Conservation (phyloP, 2,888 invertebrate species). For the Notodonta dromedarius region DNA sequence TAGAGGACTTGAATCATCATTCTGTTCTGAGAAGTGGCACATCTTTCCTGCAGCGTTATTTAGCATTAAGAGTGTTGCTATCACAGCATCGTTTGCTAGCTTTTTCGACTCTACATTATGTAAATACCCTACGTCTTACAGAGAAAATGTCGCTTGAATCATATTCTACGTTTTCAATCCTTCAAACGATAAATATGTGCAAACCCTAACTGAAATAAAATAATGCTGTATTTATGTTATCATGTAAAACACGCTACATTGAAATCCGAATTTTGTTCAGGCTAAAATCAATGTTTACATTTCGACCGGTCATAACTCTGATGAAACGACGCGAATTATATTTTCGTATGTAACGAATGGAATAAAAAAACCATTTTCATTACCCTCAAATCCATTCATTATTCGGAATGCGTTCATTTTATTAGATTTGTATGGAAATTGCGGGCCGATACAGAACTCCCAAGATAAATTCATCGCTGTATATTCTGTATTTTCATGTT, state of each 20-base stretch:
- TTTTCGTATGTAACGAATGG: constrained; percentile 49
- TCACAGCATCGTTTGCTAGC: no score
- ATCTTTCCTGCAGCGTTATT: no score
- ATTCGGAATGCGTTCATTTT: constrained; percentile 60
- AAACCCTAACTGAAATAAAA: not conserved
- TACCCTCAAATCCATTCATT: constrained; percentile 58
- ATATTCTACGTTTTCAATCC: no score
- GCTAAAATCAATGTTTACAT: constrained; percentile 39
- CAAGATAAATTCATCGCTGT: constrained; percentile 60
- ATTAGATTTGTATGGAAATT: constrained; percentile 74
- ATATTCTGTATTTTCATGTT: constrained; percentile 55
- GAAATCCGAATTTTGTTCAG: constrained; percentile 15
- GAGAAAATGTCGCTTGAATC: no score
- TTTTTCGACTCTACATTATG: no score
- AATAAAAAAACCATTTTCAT: constrained; percentile 60
- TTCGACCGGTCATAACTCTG: constrained; percentile 41
- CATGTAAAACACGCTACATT: not conserved
- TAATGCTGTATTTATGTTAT: constrained; percentile 5
- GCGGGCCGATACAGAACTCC: constrained; percentile 49
- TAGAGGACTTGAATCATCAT: no score
- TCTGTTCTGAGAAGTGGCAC: no score
- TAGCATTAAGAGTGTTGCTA: no score
- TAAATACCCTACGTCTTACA: no score
- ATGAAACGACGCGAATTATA: constrained; percentile 32
- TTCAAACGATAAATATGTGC: no score